Base-by-base conservation (phyloP, 1,140 invertebrate species). In the Dreissena polymorpha region DNA sequence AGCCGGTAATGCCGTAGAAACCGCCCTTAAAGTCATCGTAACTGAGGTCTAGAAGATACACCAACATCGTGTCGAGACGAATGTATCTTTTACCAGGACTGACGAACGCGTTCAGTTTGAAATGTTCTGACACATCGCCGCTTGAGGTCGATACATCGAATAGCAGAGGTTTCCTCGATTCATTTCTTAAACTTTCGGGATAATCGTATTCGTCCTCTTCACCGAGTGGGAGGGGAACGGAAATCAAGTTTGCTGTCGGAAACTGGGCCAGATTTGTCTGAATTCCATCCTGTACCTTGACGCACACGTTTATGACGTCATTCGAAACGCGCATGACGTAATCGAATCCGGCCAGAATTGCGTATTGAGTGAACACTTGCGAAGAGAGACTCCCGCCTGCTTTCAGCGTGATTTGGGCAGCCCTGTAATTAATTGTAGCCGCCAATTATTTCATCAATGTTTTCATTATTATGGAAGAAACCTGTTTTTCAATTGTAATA, bases 151-250 rank as follows among this genome's bases (percentile, higher is more conserved):
- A 79, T 21, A 70, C 67, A 27, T 79, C 77, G 69, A 79, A 71
- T 1, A 79, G 57, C 51, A 79, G 21, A 12, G 77, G 77, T 63
- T 79, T 79, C 10, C 67, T 57, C 0, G 77, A 39, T 50, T 79
- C 77, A 16, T 60, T 71, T 16, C 70, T 71, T 7, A 79, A 3
- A n/a, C 14, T 0, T 60, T 79, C 68, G 7, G 77, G 77, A n/a
- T 71, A 79, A 63, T 70, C 67, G 29, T 79, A 79, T 49, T 79
- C 77, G 18, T 77, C 63, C 25, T 77, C 74, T 49, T 77, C 63
- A 0, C 74, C 74, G 12, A 77, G 63, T 14, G 74, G 74, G 53
- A 77, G 74, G 39, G 74, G 74, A 25, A 77, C 74, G 13, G 16
- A 27, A 13, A 77, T 64, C 5, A 77, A 50, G 25, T 77, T 77